These are phyloP conservation scores for Labroides dimidiatus DNA, from an alignment of 2,797 vertebrate species.

Conservation along the genomic window DNA sequence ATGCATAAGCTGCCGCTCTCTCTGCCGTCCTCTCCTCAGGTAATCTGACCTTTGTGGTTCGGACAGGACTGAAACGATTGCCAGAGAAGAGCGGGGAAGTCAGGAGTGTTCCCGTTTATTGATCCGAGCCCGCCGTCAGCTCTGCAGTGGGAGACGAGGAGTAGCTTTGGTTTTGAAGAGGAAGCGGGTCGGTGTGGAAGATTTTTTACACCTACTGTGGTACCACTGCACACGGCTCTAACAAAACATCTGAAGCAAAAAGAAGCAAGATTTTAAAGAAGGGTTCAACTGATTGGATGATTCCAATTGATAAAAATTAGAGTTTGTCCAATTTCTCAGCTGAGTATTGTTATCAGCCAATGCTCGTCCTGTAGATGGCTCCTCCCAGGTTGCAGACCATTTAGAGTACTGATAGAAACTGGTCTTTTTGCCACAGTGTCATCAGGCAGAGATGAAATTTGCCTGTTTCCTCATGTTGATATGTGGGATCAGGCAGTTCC, in stretches of 20 bases:
- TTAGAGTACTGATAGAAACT: no score
- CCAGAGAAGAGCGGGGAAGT: conserved; percentile 78
- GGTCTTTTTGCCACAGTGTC: no score
- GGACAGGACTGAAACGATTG: conserved; percentile 77
- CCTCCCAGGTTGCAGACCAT: no score
- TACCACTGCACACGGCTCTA: background rate
- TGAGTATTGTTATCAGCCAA: no score
- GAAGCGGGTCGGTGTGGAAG: conserved; percentile 18
- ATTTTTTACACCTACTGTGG: conserved; percentile 14
- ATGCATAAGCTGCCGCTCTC: conserved; percentile 63
- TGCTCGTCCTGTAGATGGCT: no score
- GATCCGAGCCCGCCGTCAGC: conserved; percentile 69
- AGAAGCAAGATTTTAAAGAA: no score
- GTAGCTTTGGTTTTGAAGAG: conserved; percentile 47
- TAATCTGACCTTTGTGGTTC: conserved; percentile 80
- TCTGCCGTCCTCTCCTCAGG: conserved; percentile 69
- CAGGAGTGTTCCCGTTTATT: conserved; percentile 79
- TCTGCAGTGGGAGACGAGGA: conserved; percentile 25
- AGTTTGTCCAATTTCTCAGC: no score
- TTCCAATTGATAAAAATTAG: no score
- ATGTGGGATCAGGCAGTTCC: no score
- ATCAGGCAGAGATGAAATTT: no score
- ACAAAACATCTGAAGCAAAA: background rate
- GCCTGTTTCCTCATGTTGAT: no score
- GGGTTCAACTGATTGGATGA: no score